phyloP scores from a whole-genome alignment of 2,888 invertebrate genomes.

The Eupithecia subumbrata region DNA sequence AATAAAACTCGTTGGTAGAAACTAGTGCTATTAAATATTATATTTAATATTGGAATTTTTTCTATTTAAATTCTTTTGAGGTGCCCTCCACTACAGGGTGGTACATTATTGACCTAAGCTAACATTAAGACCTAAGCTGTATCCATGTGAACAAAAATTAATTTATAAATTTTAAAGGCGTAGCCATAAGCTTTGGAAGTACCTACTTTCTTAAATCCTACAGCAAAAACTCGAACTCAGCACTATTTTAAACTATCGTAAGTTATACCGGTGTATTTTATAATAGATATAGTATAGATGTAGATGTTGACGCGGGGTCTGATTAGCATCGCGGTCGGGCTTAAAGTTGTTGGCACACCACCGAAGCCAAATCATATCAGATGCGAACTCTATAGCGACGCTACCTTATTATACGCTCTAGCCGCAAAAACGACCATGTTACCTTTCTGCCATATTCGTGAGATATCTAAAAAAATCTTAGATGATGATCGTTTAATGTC shows the following conservation, averaged over 20 bases:
- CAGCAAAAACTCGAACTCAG: neutral
- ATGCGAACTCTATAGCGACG: neutral
- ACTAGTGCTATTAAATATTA: neutral
- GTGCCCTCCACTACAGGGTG: no score
- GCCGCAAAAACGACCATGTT: neutral
- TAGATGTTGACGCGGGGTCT: slow-evolving; percentile 60
- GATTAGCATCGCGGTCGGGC: slow-evolving; percentile 71
- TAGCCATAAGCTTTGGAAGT: neutral
- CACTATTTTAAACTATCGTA: neutral
- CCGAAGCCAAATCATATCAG: slow-evolving; percentile 8
- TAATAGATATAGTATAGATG: slow-evolving; percentile 60
- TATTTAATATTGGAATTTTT: no score
- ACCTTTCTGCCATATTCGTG: neutral
- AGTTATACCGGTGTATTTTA: neutral
- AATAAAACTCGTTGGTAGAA: neutral
- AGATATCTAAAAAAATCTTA: neutral
- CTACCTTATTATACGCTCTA: neutral
- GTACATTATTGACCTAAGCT: no score
- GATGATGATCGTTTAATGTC: no score
- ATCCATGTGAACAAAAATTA: neutral
- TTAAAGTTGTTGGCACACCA: slow-evolving; percentile 58
- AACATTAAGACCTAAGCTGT: no score
- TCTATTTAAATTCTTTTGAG: no score
- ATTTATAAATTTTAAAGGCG: neutral
- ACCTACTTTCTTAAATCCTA: neutral